These are phyloP conservation scores for Epizoanthus rinbou DNA, from an alignment of 92 coral and sea anemone genomes.

Conservation along the genomic window DNA sequence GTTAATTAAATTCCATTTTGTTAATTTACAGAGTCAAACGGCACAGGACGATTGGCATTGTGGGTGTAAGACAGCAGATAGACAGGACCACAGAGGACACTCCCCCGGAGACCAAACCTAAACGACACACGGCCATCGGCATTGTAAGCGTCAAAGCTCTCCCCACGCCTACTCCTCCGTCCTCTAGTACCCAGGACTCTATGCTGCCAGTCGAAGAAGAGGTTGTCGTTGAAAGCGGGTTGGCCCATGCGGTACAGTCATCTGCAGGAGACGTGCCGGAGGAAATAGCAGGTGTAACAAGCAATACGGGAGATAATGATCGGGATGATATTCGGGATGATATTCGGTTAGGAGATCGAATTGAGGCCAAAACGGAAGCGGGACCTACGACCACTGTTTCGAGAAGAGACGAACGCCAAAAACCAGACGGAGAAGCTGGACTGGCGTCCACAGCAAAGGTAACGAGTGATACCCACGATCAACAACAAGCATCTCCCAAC, in stretches of 20 bases:
- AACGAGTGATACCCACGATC: neutral
- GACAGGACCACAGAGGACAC: conserved; percentile 71
- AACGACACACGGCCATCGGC: conserved; percentile 95
- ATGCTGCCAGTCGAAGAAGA: conserved; percentile 44
- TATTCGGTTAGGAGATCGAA: neutral
- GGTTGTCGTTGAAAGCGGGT: conserved; percentile 32
- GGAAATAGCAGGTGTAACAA: neutral
- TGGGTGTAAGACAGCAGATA: conserved; percentile 86
- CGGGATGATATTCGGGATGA: neutral
- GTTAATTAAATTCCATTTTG: neutral
- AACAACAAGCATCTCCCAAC: neutral
- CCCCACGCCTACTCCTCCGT: neutral
- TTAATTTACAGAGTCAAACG: conserved; percentile 64
- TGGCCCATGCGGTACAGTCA: conserved; percentile 15
- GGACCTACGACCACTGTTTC: neutral
- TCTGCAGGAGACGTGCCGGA: neutral
- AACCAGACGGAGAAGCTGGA: neutral
- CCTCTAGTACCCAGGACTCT: conserved; percentile 3
- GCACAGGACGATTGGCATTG: conserved; percentile 95
- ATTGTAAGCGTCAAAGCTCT: conserved; percentile 59
- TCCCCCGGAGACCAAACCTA: conserved; percentile 67
- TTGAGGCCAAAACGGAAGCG: neutral
- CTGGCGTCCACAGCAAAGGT: neutral
- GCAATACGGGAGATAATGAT: neutral
- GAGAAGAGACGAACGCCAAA: conserved; percentile 5